Conservation (phyloP, 1,140 invertebrate genomes). For the Octopus bimaculoides region DNA sequence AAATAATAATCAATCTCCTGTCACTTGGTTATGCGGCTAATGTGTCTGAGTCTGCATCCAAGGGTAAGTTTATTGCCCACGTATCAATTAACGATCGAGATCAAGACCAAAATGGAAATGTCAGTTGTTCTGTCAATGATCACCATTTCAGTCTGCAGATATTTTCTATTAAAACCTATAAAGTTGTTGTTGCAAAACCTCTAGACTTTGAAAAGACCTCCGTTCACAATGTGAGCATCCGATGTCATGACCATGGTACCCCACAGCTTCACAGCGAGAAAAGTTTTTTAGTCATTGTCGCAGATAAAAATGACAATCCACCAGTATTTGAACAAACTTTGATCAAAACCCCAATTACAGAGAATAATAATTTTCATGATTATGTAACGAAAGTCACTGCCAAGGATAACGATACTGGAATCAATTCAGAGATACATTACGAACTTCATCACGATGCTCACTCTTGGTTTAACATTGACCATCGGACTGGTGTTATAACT, state of each 20-base stretch:
- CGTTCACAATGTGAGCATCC: slow-evolving; percentile 31
- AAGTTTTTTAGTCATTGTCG: slow-evolving; percentile 86
- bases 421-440: slow-evolving; percentile 67
- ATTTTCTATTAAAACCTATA: slow-evolving; percentile 32
- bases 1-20: slow-evolving; percentile 41
- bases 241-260: slow-evolving; percentile 68
- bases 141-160: slow-evolving; percentile 31
- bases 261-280: slow-evolving; percentile 73
- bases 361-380: slow-evolving; percentile 74
- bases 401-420: slow-evolving; percentile 84
- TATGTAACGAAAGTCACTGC: slow-evolving; percentile 68
- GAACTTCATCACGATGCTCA: slow-evolving; percentile 59
- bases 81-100: slow-evolving; percentile 44
- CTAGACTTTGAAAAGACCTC: slow-evolving; percentile 35
- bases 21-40: slow-evolving; percentile 29
- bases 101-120: slow-evolving; percentile 41
- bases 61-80: slow-evolving; percentile 44
- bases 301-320: slow-evolving; percentile 93
- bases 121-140: slow-evolving; percentile 40
- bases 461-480: slow-evolving; percentile 49
- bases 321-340: slow-evolving; percentile 83
- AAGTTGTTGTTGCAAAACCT: slow-evolving; percentile 29
- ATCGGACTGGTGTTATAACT: slow-evolving; percentile 31
- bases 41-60: slow-evolving; percentile 43
- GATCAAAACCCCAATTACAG: slow-evolving; percentile 65